Evolutionary conservation across 1,140 invertebrate genomes (phyloP), one percentile per base, ranked within the genome.

Genomic region (Ptiloglossa arizonensis): DNA sequence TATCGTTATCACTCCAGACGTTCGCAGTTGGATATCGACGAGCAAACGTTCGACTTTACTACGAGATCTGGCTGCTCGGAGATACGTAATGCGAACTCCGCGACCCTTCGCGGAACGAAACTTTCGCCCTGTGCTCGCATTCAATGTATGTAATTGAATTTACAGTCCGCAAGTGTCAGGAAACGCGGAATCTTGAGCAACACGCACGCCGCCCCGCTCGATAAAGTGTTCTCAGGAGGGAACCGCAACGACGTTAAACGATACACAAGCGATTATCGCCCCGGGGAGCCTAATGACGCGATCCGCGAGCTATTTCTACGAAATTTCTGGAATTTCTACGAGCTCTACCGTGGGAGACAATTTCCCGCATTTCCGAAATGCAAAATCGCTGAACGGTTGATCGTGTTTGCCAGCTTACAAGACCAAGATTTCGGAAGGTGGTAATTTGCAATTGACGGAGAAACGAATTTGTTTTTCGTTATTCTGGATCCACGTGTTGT

Each of bases 61-160:
- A 48, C 68, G 57, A 62, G 60, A 56, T 71, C 59, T 60, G 73
- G 46, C 46, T 81, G 50, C 81, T 81, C 32, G 46, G 17, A 71
- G 69, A 52, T 70, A 79, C 60, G 27, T 44, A 11, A 38, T 32
- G 67, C 62, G 56, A 80, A 75, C 60, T 66, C 8, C 56, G 67
- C 24, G 63, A 50, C 54, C 32, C 41, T 46, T 67, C 32, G 63
- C 17, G 44, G 32, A n/a, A 9, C 63, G 13, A 46, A 76, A 82
- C 57, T 83, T 68, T 67, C 70, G 50, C 52, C 56, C 56, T 57
- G 48, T 44, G 41, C 32, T 63, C n/a, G 59, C 66, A 74, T 79
- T 79, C 70, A 70, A 74, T 82, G 80, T 68, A 74, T 66, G 46
- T 83, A 82, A 83, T 82, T 82, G 80, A 82, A 83, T 83, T 79